These are phyloP conservation scores for Pagrus major DNA, from an alignment of 2,113 vertebrate genomes.

Conservation along the genomic window DNA sequence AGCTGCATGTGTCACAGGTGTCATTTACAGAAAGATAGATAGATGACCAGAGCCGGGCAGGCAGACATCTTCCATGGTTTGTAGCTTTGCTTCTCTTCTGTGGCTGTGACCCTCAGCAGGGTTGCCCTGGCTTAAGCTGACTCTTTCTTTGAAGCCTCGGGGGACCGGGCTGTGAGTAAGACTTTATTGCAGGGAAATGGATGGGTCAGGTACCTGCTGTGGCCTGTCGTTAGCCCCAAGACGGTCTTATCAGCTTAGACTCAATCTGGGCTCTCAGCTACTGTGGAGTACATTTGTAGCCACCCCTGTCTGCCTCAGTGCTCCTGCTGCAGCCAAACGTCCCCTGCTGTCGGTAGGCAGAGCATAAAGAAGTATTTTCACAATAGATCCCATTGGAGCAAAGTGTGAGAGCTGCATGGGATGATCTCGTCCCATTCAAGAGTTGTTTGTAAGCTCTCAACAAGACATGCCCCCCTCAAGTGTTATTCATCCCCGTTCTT, in stretches of 20 bases:
- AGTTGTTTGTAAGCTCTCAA: conserved; percentile 66
- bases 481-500: conserved; percentile 54
- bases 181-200: conserved; percentile 84
- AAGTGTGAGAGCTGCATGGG: conserved; percentile 60
- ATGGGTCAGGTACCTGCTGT: conserved; percentile 79
- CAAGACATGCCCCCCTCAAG: conserved; percentile 48
- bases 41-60: conserved; percentile 32
- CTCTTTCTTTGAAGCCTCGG: conserved; percentile 78
- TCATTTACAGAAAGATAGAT: conserved; percentile 47
- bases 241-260: conserved; percentile 69
- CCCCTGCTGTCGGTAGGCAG: conserved; percentile 54
- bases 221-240: conserved; percentile 78
- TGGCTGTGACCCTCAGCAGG: conserved; percentile 72
- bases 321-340: conserved; percentile 40
- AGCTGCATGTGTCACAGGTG: conserved; percentile 45
- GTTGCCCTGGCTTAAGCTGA: conserved; percentile 19
- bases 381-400: conserved; percentile 61
- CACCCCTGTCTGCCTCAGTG: conserved; percentile 45
- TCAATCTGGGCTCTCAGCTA: conserved; percentile 65
- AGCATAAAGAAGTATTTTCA: conserved; percentile 42
- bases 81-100: conserved; percentile 48
- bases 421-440: conserved; percentile 67
- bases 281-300: conserved; percentile 70
- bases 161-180: conserved; percentile 64
- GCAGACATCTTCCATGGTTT: conserved; percentile 21